Base-by-base conservation (phyloP, 92 coral and sea anemone species). In the Pocillopora meandrina region DNA sequence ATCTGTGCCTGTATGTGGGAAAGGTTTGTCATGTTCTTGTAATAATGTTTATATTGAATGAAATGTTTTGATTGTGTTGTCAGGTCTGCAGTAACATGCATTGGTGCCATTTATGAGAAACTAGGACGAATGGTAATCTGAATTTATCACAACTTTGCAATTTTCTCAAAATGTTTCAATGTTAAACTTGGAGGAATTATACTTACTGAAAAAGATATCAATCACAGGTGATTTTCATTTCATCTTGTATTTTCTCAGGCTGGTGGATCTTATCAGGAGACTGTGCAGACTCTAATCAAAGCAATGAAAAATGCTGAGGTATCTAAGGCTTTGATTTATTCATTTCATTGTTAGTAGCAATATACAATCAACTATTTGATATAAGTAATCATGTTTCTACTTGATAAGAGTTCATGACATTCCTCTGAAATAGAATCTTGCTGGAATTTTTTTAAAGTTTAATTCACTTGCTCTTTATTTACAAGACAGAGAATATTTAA, bases 231-330 rank as follows among this genome's bases (percentile, higher is more conserved):
- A 21, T 73, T 7, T 19, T n/a, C 2, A 3, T 34, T 33, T 17
- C 16, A 10, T 4, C 12, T 31, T 49, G 2, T 79, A 12, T n/a
- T 62, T 35, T 66, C 64, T 56, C 66, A 95, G 99, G 99, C 92
- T 76, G 99, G 99, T 76, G 95, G 95, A 72, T 92, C 99, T 9
- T 92, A 92, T 59, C 99, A 95, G 84, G 99, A 96, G 72, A 96
- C 95, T 56, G 96, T 96, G 16, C 99, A 96, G 79, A 88, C 90
- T 72, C 94, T 94, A 2, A 94, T 96, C 58, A 96, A 96, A 86
- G 98, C 99, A 65, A 96, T 94, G 97, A 96, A 95, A 73, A 96
- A 96, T 85, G 89, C 97, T n/a, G 99, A 96, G 93, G 99, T 94
- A 80, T 42, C 90, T 87, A 34, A 56, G 71, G 9, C 9, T 42